Evolutionary conservation across 2,113 vertebrate species (phyloP), one percentile per base, ranked within the genome.

Genomic region (Prinia subflava): DNA sequence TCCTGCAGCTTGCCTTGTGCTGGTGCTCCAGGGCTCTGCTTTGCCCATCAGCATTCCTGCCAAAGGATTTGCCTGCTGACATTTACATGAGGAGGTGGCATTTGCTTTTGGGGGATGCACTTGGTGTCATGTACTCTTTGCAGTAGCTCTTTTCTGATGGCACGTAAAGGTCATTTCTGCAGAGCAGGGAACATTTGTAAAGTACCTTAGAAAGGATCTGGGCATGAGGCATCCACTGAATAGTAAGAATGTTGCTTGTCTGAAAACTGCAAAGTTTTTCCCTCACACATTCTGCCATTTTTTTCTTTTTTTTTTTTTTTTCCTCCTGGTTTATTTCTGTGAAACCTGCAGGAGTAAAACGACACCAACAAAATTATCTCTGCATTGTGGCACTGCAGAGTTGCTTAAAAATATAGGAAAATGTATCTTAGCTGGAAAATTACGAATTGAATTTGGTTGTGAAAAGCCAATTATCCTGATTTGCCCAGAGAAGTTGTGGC

Each of bases 101-200:
- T 97, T 94, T 95, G 49, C 78, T 95, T 91, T 81, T 44, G 68
- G 77, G 81, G 77, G 57, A 82, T 9, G 25, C 15, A 13, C 79
- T 76, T 87, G 57, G 41, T 91, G 89, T 42, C 65, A 23, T 46
- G 49, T 56, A 30, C 15, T 76, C 76, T 84, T 87, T 46, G 37
- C 77, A 64, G 87, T 47, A 39, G 83, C 76, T 89, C 83, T 64
- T 89, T 75, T 60, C 60, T 0, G 3, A 35, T 59, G 76, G 8
- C 77, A 37, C 4, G 56, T 56, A 95, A 95, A 96, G 87, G 91
- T 91, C 80, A 91, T 44, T 76, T 71, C 73, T 60, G 80, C 42
- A 78, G 80, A 92, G 41, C 15, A 56, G 11, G 24, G 52, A 52
- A 56, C 15, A 15, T 73, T 53, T 82, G 74, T 75, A 76, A 86